Base-by-base conservation (phyloP, 2,888 invertebrate species). In the Eumacrocentrus americanus region DNA sequence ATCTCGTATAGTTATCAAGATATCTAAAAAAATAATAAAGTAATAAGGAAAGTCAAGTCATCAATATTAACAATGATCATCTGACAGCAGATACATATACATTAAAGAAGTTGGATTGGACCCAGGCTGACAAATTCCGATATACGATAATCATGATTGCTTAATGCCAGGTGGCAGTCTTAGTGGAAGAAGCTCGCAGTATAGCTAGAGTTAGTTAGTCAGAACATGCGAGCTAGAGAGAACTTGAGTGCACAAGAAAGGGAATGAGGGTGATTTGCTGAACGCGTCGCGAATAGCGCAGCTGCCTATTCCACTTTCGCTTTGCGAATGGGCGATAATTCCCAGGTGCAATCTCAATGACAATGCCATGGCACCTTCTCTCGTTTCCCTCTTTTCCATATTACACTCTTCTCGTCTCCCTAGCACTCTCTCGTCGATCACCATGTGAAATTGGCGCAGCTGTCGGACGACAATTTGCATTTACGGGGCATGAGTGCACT, bases 311-410 rank as follows among this genome's bases (percentile, higher is more conserved):
- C 40, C 46, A 59, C 59, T 61, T 57, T 61, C 58, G 16, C 58
- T 57, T 48, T 47, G 22, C 14, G 51, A 57, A 57, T 57, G 40
- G 16, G 18, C 12, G 54, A 44, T 40, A 12, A 46, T 60, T 44
- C 51, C 59, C 61, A 61, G 61, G 50, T 64, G 64, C 54, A 57
- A 57, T 64, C 50, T 50, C 56, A 58, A 60, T 64, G 59, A 56
- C 61, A 61, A 61, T 63, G 47, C 51, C 38, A n/a, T 37, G 29
- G 20, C 44, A 55, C 22, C 23, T 50, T 52, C 38, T 57, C 29
- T 48, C 25, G 9, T 46, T 51, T 29, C 14, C 12, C 22, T 44
- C 46, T 52, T 12, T 42, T 12, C 11, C 20, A 22, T 34, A 44
- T 47, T 42, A 25, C 11, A 23, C 35, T 35, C 25, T 14, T 42